Conservation (phyloP, 2,113 vertebrate genomes). For the Fukomys damarensis region DNA sequence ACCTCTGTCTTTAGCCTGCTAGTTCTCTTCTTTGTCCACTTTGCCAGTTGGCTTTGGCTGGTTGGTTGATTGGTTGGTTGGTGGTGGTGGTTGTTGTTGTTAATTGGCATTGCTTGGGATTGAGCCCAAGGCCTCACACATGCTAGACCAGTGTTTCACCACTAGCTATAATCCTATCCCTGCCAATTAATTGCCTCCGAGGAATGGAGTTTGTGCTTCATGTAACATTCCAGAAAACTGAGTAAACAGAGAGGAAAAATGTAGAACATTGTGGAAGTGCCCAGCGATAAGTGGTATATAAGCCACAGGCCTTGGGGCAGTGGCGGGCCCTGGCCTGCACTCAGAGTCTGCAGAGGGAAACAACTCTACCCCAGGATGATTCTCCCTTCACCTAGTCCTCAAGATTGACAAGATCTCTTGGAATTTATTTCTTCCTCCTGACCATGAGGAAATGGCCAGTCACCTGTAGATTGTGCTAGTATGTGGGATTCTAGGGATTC, state of each 20-base stretch:
- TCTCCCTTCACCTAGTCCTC: not conserved
- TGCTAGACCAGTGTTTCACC: not conserved
- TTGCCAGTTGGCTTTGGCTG: not conserved
- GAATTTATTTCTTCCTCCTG: not conserved
- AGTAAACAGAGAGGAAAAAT: not conserved
- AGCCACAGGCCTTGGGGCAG: not conserved
- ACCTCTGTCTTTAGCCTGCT: not conserved
- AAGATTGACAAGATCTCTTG: not conserved
- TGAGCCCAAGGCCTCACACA: not conserved
- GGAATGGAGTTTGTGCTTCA: not conserved
- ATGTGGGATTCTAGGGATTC: not conserved
- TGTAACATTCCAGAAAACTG: not conserved
- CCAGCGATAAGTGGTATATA: rapidly evolving
- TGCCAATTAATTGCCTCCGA: not conserved
- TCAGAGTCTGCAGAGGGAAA: not conserved
- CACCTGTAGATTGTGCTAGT: not conserved
- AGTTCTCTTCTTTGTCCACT: not conserved
- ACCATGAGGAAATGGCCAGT: not conserved
- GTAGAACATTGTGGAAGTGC: not conserved
- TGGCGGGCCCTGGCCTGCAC: not conserved
- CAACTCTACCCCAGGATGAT: not conserved
- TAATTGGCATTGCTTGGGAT: not conserved
- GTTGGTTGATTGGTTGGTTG: not conserved
- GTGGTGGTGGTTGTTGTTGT: not conserved
- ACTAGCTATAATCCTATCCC: not conserved